Percentiles rank a stretch among this genome's conserved stretches.
These are phyloP conservation scores for Tridacna gigas DNA, from an alignment of 2,888 invertebrate species.

Conservation along the genomic window DNA sequence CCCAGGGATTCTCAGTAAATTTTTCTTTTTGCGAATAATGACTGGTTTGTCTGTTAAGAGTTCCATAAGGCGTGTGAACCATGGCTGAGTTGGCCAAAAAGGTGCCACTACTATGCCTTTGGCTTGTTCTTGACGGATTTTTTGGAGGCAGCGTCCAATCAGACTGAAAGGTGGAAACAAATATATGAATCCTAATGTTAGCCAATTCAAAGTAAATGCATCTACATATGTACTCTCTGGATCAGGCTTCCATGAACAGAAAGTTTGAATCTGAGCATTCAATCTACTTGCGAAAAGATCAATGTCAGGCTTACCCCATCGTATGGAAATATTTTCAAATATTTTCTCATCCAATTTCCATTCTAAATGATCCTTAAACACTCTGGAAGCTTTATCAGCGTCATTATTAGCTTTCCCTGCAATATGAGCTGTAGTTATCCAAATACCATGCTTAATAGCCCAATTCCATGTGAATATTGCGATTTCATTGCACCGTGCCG, in stretches of 20 bases:
- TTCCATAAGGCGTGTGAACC: slow-evolving; percentile 10
- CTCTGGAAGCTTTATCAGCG: not conserved
- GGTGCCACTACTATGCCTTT: slow-evolving; percentile 21
- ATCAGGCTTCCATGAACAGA: slow-evolving; percentile 6
- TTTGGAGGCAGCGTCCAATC: not conserved
- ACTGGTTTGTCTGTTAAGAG: too few relatives aligned
- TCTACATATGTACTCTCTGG: slow-evolving; percentile 13
- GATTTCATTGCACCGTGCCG: slow-evolving; percentile 4
- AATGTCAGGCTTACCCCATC: not conserved
- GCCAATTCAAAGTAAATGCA: slow-evolving; percentile 17
- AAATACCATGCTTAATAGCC: too few relatives aligned
- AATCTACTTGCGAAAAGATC: slow-evolving; percentile 33
- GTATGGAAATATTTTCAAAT: slow-evolving; percentile 4
- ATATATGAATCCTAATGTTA: not conserved
- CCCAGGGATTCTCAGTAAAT: not conserved
- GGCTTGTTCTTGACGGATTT: slow-evolving; percentile 4
- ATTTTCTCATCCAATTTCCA: not conserved
- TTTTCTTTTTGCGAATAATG: not conserved
- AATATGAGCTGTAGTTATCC: slow-evolving; percentile 5
- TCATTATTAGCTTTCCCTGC: not conserved
- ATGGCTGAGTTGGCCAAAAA: slow-evolving; percentile 20
- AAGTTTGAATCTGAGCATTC: slow-evolving; percentile 1
- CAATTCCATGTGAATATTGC: slow-evolving; percentile 34
- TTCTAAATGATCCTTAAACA: too few relatives aligned
- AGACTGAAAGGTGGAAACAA: slow-evolving; percentile 26